Evolutionary conservation across 2,888 invertebrate species (phyloP), one percentile per base, ranked within the genome.

Genomic region (Eugnorisma glareosa): DNA sequence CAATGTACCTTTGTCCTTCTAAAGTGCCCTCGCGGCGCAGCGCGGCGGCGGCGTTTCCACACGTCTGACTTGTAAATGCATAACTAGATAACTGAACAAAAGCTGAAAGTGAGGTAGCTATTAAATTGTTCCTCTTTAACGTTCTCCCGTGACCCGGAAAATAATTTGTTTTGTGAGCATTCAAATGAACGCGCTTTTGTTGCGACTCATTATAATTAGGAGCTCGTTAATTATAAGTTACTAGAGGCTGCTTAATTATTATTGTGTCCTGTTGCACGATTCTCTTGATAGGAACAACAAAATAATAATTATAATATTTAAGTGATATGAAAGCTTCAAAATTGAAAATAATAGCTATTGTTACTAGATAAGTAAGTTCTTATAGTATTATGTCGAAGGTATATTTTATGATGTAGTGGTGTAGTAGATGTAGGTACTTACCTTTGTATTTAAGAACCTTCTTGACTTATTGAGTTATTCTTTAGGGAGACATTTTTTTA

Each of bases 151-250:
- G 80, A 86, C 79, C 73, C 68, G 80, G 71, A 86, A 84, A 79
- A 72, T 59, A 66, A 84, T 73, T 86, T 83, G 77, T 83, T 73
- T 83, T 73, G 64, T 70, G 57, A 70, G 59, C 61, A 70, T 67
- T 83, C 45, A 70, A 85, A 86, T 64, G 59, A 71, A 82, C 77
- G 57, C 51, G 61, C 84, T 86, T 84, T 86, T 86, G 84, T 83
- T 79, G 68, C 66, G 73, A 83, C 73, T 86, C 68, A 86, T 82
- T 86, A 84, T 85, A 85, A 86, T 82, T 72, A 71, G 64, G n/a
- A 57, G 45, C 73, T 83, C 66, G 74, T 79, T 83, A 68, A 86
- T 84, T 86, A 66, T 59, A 76, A 71, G 77, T 67, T 66, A 86
- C 68, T 86, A 45, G 71, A 77, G 70, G 59, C 54, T 59, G 70